A percentile compares a stretch with the other conserved stretches of the same genome.
Conservation (phyloP, 2,797 vertebrate genomes). For the Pipistrellus pipistrellus region DNA sequence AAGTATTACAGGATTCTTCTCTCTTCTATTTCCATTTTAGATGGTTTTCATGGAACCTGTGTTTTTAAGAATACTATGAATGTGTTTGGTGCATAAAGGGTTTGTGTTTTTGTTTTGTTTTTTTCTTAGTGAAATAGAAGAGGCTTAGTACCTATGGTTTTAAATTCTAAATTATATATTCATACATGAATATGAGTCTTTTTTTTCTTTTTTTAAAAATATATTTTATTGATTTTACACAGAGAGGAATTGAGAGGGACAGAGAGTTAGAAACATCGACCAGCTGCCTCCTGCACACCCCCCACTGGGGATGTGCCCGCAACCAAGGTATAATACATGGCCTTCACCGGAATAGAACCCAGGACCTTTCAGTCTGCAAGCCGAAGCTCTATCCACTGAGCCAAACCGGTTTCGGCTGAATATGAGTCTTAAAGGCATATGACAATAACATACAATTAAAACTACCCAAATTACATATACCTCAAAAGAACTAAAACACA, state of each 20-base stretch:
- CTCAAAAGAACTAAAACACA: conserved; percentile 27
- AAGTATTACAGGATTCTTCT: conserved; percentile 9
- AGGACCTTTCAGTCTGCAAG: too few species aligned
- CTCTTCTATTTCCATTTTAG: neutral
- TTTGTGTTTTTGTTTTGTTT: neutral
- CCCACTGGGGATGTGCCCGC: too few species aligned
- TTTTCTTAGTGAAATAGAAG: neutral
- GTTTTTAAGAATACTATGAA: neutral
- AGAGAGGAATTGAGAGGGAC: too few species aligned
- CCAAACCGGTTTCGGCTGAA: too few species aligned
- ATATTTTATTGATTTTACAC: too few species aligned
- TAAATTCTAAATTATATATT: conserved; percentile 60
- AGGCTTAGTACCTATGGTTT: neutral
- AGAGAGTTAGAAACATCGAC: too few species aligned
- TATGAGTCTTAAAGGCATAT: neutral
- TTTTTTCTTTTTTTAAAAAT: too few species aligned
- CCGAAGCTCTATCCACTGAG: too few species aligned
- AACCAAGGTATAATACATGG: too few species aligned
- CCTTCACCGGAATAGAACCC: too few species aligned
- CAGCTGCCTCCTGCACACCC: too few species aligned
- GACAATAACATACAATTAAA: conserved; percentile 37
- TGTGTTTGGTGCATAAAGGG: neutral
- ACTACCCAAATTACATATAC: neutral
- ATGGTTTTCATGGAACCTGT: conserved; percentile 46
- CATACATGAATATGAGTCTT: neutral